Evolutionary conservation across 2,797 vertebrate genomes (phyloP).

Genomic region (Rhynchonycteris naso): DNA sequence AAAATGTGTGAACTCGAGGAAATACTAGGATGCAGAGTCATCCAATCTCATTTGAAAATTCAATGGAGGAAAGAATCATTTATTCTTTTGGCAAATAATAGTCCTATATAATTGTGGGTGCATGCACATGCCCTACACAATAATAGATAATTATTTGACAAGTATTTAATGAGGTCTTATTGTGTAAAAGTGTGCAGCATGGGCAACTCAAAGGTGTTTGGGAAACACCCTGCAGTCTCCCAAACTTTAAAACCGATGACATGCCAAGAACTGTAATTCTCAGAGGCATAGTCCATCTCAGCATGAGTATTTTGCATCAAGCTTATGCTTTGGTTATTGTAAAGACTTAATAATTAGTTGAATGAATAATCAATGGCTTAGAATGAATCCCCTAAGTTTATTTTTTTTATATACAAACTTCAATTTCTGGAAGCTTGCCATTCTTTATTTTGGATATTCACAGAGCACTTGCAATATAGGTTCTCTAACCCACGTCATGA

Average conservation of each 20-base stretch:
- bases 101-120: neutral
- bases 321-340: neutral
- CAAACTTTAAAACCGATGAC: neutral
- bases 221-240: neutral
- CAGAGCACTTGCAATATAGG: neutral
- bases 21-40: neutral
- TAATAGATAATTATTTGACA: neutral
- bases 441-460: conserved; percentile 19
- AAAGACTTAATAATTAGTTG: neutral
- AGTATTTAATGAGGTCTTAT: neutral
- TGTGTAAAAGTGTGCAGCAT: neutral
- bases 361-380: neutral
- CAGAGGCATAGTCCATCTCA: neutral
- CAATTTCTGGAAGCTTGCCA: neutral
- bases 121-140: neutral
- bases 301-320: neutral
- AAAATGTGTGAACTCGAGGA: conserved; percentile 57
- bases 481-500: neutral
- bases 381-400: neutral
- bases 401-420: conserved; percentile 6
- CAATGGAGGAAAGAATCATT: neutral
- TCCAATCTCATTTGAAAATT: conserved; percentile 35
- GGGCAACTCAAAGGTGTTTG: neutral
- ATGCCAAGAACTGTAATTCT: neutral
- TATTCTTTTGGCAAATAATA: conserved; percentile 23